These are phyloP conservation scores for Pachycephala philippinensis DNA, from an alignment of 2,113 vertebrate species.

Conservation along the genomic window DNA sequence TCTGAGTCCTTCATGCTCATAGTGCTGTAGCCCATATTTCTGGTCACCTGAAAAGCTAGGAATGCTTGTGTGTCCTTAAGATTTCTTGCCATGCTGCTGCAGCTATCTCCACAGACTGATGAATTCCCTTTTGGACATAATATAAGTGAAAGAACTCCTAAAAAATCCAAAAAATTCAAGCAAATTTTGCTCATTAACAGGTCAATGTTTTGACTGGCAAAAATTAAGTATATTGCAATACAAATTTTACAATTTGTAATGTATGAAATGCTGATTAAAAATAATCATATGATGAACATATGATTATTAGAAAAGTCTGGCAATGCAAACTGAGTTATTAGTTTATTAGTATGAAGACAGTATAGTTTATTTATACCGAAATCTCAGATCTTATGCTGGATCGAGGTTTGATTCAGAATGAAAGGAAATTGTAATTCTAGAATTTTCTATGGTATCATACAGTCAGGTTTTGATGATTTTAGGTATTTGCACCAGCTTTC, in stretches of 20 bases:
- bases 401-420: not conserved
- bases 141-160: slow-evolving; percentile 41
- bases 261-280: not conserved
- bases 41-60: slow-evolving; percentile 71
- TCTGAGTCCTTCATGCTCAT: slow-evolving; percentile 71
- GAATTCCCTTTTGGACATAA: not conserved
- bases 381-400: not conserved
- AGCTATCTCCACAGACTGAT: not conserved
- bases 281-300: not conserved
- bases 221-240: not conserved
- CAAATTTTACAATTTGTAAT: not conserved
- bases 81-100: not conserved
- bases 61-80: slow-evolving; percentile 72
- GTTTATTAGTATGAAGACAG: not conserved
- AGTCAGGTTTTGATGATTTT: not conserved
- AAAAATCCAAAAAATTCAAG: not conserved
- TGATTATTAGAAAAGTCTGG: not conserved
- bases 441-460: not conserved
- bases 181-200: not conserved
- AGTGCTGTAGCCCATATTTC: slow-evolving; percentile 65
- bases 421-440: not conserved
- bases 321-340: not conserved
- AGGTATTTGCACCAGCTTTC: not conserved
- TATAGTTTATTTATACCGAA: not conserved
- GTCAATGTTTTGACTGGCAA: not conserved